phyloP scores from a whole-genome alignment of 2,797 vertebrate species.

The Microtus californicus region DNA sequence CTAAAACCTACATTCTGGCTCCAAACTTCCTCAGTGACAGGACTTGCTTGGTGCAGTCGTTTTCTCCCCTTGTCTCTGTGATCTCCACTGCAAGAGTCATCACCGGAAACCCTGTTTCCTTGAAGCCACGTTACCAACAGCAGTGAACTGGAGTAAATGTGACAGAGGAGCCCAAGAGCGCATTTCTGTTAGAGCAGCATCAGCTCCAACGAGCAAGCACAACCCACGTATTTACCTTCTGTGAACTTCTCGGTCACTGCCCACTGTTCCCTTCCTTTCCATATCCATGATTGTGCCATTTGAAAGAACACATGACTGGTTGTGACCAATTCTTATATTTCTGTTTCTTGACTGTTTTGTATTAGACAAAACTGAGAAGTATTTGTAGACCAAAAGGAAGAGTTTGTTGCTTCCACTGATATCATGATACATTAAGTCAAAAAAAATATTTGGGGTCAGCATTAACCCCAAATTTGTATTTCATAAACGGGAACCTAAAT shows the following conservation, averaged over 20 bases:
- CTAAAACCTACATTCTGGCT: background rate
- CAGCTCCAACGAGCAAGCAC: background rate
- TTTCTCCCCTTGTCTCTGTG: background rate
- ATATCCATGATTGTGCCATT: background rate
- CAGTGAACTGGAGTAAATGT: background rate
- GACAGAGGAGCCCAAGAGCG: background rate
- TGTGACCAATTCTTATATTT: background rate
- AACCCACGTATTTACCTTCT: background rate
- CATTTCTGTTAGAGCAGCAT: background rate
- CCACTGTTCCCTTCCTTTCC: background rate
- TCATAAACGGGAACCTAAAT: background rate
- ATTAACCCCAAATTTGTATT: background rate
- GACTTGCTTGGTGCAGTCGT: background rate
- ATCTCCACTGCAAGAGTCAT: background rate
- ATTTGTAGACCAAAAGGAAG: background rate
- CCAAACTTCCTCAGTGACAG: background rate
- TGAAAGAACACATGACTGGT: background rate
- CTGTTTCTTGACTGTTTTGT: background rate
- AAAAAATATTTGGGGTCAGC: background rate
- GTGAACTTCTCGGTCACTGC: background rate
- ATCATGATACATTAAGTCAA: background rate
- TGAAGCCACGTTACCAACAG: background rate
- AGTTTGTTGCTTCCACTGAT: background rate
- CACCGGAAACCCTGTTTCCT: background rate
- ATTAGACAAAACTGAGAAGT: background rate